Evolutionary conservation across 30 jellyfish, hydroid and myxozoan species (phyloP), one percentile per base, ranked within the genome.

Genomic region (Mastigias papua): DNA sequence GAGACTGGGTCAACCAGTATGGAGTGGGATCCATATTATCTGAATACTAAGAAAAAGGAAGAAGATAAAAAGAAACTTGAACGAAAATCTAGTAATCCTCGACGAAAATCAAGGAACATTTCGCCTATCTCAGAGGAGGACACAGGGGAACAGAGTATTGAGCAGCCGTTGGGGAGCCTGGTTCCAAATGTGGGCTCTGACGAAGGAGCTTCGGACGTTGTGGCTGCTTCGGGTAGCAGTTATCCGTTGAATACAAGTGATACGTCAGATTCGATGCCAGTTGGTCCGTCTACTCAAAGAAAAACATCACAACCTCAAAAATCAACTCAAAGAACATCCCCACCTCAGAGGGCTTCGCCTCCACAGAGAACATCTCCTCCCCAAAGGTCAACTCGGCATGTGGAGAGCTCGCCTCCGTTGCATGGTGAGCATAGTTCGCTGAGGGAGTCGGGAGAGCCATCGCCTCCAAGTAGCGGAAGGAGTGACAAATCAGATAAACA

Each of bases 11-110:
- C 98, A 34, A 70, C 89, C n/a, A 61, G 88, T 26, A 95, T 95
- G 99, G 99, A 95, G 60, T 95, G 99, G 99, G 99, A 95, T 76
- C 99, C 99, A 16, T 93, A 88, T 84, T 73, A 84, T 60, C 86
- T 90, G 61, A 82, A 89, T 65, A 87, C 96, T 0, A 93, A 89
- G 86, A 81, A 90, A 80, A 78, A 90, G 49, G 87, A 86, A 51
- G 95, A 82, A 71, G 90, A 78, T n/a, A 65, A 76, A 37, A 77
- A 85, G 34, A 70, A 64, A 64, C 76, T 75, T 1, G 90, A 84
- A 13, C 80, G 87, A 46, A 89, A 89, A 17, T 62, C 51, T 20
- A 78, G 73, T 66, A 73, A 72, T 34, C 89, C 87, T 1, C 35
- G 82, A 49, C 80, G 84, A 64, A 87, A 70, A 29, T 82, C 89